phyloP scores from a whole-genome alignment of 2,888 invertebrate genomes.

The Heliconius hortense region DNA sequence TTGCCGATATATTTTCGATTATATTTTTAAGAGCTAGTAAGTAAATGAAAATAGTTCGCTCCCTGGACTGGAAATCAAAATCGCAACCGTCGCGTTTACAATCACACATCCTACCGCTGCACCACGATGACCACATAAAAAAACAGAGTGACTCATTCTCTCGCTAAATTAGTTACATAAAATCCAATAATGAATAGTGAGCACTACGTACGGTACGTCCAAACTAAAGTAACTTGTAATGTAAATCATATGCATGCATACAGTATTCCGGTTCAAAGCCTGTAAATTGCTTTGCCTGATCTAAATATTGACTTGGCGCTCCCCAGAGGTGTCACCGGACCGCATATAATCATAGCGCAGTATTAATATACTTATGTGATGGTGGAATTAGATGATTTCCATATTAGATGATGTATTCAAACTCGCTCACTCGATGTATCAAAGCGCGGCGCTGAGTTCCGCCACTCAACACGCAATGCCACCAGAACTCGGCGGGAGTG shows the following conservation, averaged over 20 bases:
- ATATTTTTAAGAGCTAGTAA: no score
- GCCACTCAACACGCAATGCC: no score
- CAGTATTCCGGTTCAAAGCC: constrained; percentile 45
- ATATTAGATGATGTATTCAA: not conserved
- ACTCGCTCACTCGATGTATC: no score
- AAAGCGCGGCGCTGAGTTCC: no score
- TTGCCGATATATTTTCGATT: no score
- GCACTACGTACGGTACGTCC: constrained; percentile 3
- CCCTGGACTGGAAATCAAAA: not conserved
- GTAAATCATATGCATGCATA: constrained; percentile 55
- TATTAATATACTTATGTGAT: constrained; percentile 26
- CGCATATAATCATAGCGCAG: constrained; percentile 45
- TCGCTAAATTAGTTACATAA: not conserved
- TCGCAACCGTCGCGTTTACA: not conserved
- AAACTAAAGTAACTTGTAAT: constrained; percentile 51
- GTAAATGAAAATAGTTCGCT: no score
- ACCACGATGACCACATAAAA: not conserved
- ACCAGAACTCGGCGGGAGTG: no score
- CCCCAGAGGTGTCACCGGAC: constrained; percentile 46
- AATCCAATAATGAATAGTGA: constrained; percentile 1
- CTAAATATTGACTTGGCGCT: constrained; percentile 53
- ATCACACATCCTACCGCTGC: not conserved
- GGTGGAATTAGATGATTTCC: not conserved
- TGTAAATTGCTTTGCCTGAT: constrained; percentile 51
- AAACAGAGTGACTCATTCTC: not conserved